Evolutionary conservation across 2,113 vertebrate genomes (phyloP).

Genomic region (Ceyx margarethae): DNA sequence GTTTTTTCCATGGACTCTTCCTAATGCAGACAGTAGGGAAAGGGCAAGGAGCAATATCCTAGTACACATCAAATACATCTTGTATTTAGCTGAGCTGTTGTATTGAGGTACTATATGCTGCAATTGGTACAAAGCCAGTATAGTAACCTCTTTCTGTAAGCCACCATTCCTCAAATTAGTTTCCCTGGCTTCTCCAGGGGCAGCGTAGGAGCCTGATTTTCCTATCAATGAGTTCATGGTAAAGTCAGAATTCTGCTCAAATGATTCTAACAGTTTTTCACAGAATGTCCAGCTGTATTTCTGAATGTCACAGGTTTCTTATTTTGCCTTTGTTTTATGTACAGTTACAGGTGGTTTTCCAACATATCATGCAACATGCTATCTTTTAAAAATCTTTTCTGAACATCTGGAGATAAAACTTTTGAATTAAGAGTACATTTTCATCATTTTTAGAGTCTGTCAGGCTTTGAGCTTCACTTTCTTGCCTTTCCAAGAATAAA

Average conservation of each 20-base stretch:
- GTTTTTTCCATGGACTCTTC: background rate
- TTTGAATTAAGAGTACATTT: constrained; percentile 39
- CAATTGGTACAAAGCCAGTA: background rate
- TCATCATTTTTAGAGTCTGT: constrained; percentile 28
- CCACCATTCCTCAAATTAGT: background rate
- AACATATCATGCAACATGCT: background rate
- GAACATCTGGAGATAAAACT: constrained; percentile 33
- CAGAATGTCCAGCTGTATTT: background rate
- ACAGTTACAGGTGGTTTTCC: background rate
- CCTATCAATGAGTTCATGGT: background rate
- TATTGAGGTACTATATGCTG: background rate
- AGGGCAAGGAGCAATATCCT: background rate
- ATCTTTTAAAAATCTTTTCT: background rate
- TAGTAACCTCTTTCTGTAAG: background rate
- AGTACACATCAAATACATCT: background rate
- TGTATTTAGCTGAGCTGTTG: background rate
- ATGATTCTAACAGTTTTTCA: background rate
- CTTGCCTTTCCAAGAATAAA: constrained; percentile 49
- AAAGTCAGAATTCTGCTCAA: background rate
- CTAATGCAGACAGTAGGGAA: background rate
- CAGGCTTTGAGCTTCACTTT: constrained; percentile 22
- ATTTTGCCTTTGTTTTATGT: background rate
- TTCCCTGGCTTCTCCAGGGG: background rate
- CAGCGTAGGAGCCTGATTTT: background rate
- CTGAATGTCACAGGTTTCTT: background rate